Base-by-base conservation (phyloP, 1,140 invertebrate genomes). In the Solen grandis region DNA sequence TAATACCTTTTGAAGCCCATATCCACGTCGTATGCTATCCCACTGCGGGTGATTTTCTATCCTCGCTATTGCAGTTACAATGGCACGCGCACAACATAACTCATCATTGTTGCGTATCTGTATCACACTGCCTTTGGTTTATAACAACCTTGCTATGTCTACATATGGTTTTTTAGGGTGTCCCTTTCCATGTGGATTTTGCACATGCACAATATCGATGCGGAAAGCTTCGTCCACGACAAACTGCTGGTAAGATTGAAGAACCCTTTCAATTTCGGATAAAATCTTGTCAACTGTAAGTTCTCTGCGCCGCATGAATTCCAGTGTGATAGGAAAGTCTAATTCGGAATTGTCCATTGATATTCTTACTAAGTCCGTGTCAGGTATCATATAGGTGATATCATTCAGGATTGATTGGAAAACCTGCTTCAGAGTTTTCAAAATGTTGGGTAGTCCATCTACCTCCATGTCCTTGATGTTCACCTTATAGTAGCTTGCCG, bases 71-170 rank as follows among this genome's bases (percentile, higher is more conserved):
- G 74, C 62, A 14, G 60, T 66, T 0, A 65, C 46, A 10, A 66
- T 54, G 27, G 74, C 62, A 36, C 52, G 59, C 14, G 74, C 62
- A 54, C 59, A 77, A 57, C 46, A 66, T 13, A 77, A 14, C 33
- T 54, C 25, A 33, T 77, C 74, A 10, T 66, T 2, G 27, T 77
- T 77, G 19, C 63, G 25, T 14, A 77, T 66, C 22, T 14, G 22
- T 10, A 59, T 59, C 8, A 14, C 55, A 59, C 55, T 59, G 8
- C 55, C 55, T 59, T 59, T 59, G 25, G 14, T 59, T 8, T 59
- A 25, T 59, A 59, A 25, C 25, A 59, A 27, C 55, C 22, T 59
- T 59, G 25, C 8, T 13, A 59, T 8, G 27, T 59, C 22, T 13
- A 59, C 55, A 27, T 19, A 59, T 59, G 55, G 14, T 59, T 59